phyloP scores from a whole-genome alignment of 2,888 invertebrate genomes.

The Boloria euphrosyne region DNA sequence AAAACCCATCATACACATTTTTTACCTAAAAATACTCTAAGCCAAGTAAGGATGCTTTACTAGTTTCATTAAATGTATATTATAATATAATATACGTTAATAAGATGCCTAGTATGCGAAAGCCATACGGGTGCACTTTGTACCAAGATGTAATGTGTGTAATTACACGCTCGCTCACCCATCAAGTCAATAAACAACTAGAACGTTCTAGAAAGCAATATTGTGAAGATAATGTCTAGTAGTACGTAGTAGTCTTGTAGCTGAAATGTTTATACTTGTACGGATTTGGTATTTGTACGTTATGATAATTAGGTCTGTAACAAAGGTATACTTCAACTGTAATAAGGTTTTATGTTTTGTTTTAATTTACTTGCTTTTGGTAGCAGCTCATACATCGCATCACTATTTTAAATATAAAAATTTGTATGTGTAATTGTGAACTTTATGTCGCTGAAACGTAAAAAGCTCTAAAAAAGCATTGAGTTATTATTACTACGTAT shows the following conservation, averaged over 20 bases:
- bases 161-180: constrained; percentile 22
- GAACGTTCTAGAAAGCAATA: constrained; percentile 17
- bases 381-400: too few species aligned
- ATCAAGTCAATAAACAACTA: constrained; percentile 18
- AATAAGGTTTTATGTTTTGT: neutral
- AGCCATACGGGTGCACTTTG: neutral
- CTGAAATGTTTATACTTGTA: constrained; percentile 10
- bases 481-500: too few species aligned
- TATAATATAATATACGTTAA: constrained; percentile 3
- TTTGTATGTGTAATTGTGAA: too few species aligned
- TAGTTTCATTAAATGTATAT: too few species aligned
- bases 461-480: too few species aligned
- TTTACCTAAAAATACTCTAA: too few species aligned
- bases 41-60: too few species aligned
- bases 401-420: too few species aligned
- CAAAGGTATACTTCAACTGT: neutral
- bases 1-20: too few species aligned
- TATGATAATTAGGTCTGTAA: constrained; percentile 3
- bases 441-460: too few species aligned
- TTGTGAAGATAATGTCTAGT: constrained; percentile 17
- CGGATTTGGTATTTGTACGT: constrained; percentile 1
- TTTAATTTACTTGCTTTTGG: neutral
- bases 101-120: neutral
- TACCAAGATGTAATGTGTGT: constrained; percentile 16
- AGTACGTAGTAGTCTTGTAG: constrained; percentile 14